Conservation (phyloP, 2,797 vertebrate genomes). For the Halcyon smyrnensis region DNA sequence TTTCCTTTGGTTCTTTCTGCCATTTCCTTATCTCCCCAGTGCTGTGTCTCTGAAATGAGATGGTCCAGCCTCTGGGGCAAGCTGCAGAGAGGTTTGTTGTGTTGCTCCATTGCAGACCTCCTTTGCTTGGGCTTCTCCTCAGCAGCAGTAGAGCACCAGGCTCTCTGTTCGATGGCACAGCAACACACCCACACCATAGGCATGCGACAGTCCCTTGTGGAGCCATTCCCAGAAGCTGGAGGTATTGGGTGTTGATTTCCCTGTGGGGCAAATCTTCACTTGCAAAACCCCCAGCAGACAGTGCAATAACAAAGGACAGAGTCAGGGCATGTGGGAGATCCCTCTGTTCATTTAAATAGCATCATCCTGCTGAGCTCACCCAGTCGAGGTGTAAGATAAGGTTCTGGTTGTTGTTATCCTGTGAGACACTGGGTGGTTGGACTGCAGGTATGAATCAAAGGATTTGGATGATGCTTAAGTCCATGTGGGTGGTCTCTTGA, state of each 20-base stretch:
- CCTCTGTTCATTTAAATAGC: background rate
- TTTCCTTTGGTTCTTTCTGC: background rate
- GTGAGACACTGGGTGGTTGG: background rate
- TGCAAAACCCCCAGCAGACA: accelerated
- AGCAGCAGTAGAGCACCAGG: background rate
- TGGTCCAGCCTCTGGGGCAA: background rate
- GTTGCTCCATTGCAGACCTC: background rate
- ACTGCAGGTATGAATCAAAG: background rate
- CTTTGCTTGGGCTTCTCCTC: background rate
- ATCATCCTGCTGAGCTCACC: background rate
- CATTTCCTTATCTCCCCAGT: background rate
- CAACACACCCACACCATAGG: accelerated
- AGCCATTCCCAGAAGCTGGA: accelerated
- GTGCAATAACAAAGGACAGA: background rate
- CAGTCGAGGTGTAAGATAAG: background rate
- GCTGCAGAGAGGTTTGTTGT: background rate
- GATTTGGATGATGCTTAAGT: background rate
- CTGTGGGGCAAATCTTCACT: background rate
- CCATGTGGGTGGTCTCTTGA: background rate
- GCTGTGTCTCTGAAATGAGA: background rate
- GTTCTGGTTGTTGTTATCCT: background rate
- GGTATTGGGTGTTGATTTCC: background rate
- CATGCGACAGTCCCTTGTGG: background rate
- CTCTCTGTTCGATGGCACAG: background rate
- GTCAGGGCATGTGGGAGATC: accelerated